Conservation (phyloP, 2,888 invertebrate species). For the Agapetus fuscipes region DNA sequence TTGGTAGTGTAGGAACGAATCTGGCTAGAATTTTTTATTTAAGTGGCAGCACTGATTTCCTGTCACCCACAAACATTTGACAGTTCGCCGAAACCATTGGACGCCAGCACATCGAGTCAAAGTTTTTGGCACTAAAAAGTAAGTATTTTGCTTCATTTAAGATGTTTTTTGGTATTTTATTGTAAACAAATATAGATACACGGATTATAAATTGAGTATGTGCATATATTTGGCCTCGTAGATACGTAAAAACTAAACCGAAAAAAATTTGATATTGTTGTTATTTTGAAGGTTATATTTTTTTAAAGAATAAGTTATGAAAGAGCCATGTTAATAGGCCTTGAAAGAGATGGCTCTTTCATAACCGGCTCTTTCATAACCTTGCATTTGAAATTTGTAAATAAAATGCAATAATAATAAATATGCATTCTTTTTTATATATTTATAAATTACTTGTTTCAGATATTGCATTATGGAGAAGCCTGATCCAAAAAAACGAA, state of each 20-base stretch:
- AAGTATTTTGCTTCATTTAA: constrained; percentile 15
- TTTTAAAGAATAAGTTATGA: constrained; percentile 7
- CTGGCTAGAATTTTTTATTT: constrained; percentile 13
- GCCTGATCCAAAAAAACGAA: constrained; percentile 3
- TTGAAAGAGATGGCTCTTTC: constrained; percentile 8
- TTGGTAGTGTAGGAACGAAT: constrained; percentile 16
- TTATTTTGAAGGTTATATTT: constrained; percentile 8
- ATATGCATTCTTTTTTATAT: constrained; percentile 1
- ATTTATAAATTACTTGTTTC: constrained; percentile 4
- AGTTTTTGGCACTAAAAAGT: constrained; percentile 14
- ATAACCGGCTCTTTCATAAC: constrained; percentile 9
- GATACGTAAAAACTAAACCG: constrained; percentile 2
- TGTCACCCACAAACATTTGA: constrained; percentile 8
- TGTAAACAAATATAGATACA: constrained; percentile 12
- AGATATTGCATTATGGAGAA: constrained; percentile 8
- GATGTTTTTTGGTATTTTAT: constrained; percentile 14
- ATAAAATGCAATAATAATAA: constrained; percentile 2
- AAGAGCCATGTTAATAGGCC: constrained; percentile 4
- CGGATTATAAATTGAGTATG: constrained; percentile 6
- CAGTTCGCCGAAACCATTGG: constrained; percentile 1
- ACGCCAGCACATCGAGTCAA: constrained; percentile 3
- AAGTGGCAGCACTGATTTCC: constrained; percentile 17
- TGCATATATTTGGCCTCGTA: constrained; percentile 7
- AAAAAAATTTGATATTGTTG: constrained; percentile 6
- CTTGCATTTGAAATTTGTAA: constrained; percentile 4